A percentile compares a stretch with the other conserved stretches of the same genome.
These are phyloP conservation scores for Drosophila mettleri DNA, from an alignment of 2,888 invertebrate genomes.

Conservation along the genomic window DNA sequence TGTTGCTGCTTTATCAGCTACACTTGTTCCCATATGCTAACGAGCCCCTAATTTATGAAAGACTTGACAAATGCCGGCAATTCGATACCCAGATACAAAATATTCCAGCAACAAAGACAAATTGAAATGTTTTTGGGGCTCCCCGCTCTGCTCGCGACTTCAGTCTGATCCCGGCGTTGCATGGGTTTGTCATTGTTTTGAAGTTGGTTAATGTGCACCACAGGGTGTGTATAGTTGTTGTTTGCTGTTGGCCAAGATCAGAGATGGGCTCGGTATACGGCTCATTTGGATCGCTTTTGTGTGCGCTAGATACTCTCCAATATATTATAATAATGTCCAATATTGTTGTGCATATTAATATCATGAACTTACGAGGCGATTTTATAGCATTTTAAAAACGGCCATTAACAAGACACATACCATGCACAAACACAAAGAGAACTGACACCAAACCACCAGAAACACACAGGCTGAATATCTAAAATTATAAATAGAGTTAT, in stretches of 20 bases:
- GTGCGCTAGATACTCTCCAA: slow-evolving; percentile 68
- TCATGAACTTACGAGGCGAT: slow-evolving; percentile 75
- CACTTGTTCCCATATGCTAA: slow-evolving; percentile 53
- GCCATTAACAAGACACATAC: slow-evolving; percentile 71
- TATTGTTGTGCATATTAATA: slow-evolving; percentile 81
- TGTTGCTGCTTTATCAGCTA: slow-evolving; percentile 52
- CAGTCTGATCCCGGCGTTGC: slow-evolving; percentile 18
- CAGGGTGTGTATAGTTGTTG: slow-evolving; percentile 45
- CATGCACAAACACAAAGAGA: slow-evolving; percentile 76
- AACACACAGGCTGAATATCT: slow-evolving; percentile 31
- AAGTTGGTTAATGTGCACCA: slow-evolving; percentile 74
- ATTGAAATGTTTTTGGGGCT: slow-evolving; percentile 71
- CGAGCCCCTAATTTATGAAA: slow-evolving; percentile 78
- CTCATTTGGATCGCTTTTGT: slow-evolving; percentile 72
- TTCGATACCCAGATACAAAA: slow-evolving; percentile 62
- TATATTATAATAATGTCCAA: slow-evolving; percentile 81
- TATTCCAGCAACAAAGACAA: slow-evolving; percentile 40
- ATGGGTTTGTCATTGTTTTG: slow-evolving; percentile 60
- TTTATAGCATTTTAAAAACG: slow-evolving; percentile 81
- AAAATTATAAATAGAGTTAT: slow-evolving; percentile 78
- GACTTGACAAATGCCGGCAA: slow-evolving; percentile 77
- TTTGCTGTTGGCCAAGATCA: slow-evolving; percentile 64
- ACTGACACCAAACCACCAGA: slow-evolving; percentile 50
- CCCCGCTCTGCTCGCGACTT: slow-evolving; percentile 25
- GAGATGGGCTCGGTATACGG: slow-evolving; percentile 42